Evolutionary conservation across 2,797 vertebrate genomes (phyloP).

Genomic region (Otolemur crassicaudatus): DNA sequence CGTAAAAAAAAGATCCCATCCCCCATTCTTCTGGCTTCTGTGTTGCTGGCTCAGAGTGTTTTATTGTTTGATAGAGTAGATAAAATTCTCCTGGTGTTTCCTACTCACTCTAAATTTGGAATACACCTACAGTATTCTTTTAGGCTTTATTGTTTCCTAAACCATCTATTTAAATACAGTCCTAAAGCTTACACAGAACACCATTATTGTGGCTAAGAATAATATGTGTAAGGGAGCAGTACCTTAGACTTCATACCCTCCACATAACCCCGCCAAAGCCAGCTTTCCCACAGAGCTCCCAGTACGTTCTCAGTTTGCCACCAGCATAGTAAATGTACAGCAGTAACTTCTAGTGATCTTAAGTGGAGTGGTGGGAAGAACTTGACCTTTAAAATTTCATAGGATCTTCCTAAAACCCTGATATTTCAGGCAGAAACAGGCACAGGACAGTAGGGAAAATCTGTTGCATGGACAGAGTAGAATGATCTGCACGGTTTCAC

Average conservation of each 20-base stretch:
- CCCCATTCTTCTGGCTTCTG: conserved; percentile 7
- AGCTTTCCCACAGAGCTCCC: neutral
- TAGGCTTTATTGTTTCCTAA: conserved; percentile 81
- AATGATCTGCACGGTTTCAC: neutral
- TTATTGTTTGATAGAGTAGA: conserved; percentile 77
- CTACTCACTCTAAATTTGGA: conserved; percentile 80
- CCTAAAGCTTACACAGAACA: conserved; percentile 49
- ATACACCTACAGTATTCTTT: conserved; percentile 68
- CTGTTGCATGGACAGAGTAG: neutral
- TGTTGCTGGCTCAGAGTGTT: conserved; percentile 53
- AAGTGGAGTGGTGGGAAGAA: conserved; percentile 15
- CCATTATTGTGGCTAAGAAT: conserved; percentile 68
- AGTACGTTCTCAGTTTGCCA: neutral
- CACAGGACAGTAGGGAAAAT: neutral
- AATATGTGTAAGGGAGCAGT: conserved; percentile 58
- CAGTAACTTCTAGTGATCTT: conserved; percentile 14
- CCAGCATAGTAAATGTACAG: neutral
- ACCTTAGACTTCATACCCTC: conserved; percentile 49
- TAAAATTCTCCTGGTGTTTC: conserved; percentile 76
- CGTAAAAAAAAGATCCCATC: neutral
- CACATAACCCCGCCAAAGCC: neutral
- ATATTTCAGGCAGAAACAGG: neutral
- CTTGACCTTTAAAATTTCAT: conserved; percentile 1
- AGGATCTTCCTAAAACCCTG: neutral
- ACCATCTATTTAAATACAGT: conserved; percentile 73